Evolutionary conservation across 2,113 vertebrate species (phyloP).

Genomic region (Fregetta grallaria): DNA sequence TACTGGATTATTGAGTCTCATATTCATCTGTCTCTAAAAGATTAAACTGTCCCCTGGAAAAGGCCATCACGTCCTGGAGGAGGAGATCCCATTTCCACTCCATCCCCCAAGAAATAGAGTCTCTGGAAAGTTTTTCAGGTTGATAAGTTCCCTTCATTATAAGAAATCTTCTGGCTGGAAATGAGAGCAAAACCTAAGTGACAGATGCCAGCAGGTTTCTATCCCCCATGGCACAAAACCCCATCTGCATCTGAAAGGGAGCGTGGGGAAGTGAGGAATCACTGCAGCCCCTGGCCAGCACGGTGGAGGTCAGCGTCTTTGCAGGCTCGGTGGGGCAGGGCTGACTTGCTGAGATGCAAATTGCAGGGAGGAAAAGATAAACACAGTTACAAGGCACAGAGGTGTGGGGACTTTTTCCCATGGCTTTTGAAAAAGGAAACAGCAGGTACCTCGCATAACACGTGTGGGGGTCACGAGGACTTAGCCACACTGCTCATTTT

Average conservation of each 20-base stretch:
- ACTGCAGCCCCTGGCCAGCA: background rate
- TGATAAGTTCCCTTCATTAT: background rate
- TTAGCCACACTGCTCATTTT: background rate
- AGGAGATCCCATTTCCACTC: slow-evolving; percentile 60
- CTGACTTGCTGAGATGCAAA: background rate
- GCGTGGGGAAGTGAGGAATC: background rate
- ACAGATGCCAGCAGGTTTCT: background rate
- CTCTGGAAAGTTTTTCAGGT: slow-evolving; percentile 15
- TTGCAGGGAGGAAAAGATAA: background rate
- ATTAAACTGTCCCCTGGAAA: slow-evolving; percentile 77
- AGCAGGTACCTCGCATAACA: background rate
- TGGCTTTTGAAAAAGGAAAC: background rate
- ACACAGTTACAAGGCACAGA: background rate
- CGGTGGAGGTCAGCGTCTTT: background rate
- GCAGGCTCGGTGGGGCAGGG: background rate
- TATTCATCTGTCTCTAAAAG: slow-evolving; percentile 74
- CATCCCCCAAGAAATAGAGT: slow-evolving; percentile 31
- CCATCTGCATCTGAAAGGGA: background rate
- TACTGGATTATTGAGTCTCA: slow-evolving; percentile 63
- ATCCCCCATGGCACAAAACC: background rate
- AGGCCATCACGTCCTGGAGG: slow-evolving; percentile 69
- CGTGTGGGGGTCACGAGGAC: rapidly evolving
- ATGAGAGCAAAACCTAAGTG: background rate
- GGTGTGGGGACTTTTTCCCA: background rate
- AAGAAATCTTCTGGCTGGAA: background rate